These are phyloP conservation scores for Shinisaurus crocodilurus DNA, from an alignment of 2,113 vertebrate species.

Conservation along the genomic window DNA sequence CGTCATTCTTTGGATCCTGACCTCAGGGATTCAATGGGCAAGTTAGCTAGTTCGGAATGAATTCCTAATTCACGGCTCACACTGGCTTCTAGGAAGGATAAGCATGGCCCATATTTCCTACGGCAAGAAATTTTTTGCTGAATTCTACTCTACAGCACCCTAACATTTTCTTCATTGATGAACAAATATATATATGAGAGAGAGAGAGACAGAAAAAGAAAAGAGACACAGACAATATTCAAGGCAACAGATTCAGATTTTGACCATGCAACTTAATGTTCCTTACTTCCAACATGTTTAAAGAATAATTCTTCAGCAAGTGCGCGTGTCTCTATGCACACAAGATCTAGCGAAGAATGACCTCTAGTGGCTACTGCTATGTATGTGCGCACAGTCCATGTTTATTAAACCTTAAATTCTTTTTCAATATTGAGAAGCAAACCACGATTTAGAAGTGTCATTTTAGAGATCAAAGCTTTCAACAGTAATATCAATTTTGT, in stretches of 20 bases:
- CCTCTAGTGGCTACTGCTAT: not conserved
- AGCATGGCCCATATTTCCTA: not conserved
- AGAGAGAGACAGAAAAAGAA: not conserved
- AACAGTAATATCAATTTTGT: not conserved
- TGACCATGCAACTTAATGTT: not conserved
- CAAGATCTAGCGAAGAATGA: not conserved
- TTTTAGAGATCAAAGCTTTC: not conserved
- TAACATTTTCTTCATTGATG: conserved; percentile 17
- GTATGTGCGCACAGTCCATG: rapidly evolving
- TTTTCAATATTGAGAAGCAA: not conserved
- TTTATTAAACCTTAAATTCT: not conserved
- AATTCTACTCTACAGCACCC: not conserved
- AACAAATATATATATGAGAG: not conserved
- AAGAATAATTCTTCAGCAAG: not conserved
- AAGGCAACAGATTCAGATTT: not conserved
- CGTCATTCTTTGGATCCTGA: too few species aligned
- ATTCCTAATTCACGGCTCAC: not conserved
- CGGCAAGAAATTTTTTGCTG: not conserved
- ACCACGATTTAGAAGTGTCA: not conserved
- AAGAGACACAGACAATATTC: not conserved
- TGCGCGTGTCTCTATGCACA: not conserved
- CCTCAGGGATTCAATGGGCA: not conserved
- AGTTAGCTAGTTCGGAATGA: not conserved
- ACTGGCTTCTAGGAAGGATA: not conserved
- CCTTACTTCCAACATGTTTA: not conserved